Evolutionary conservation across 2,113 vertebrate genomes (phyloP), one percentile per base, ranked within the genome.

Genomic region (human (Homo sapiens)): DNA sequence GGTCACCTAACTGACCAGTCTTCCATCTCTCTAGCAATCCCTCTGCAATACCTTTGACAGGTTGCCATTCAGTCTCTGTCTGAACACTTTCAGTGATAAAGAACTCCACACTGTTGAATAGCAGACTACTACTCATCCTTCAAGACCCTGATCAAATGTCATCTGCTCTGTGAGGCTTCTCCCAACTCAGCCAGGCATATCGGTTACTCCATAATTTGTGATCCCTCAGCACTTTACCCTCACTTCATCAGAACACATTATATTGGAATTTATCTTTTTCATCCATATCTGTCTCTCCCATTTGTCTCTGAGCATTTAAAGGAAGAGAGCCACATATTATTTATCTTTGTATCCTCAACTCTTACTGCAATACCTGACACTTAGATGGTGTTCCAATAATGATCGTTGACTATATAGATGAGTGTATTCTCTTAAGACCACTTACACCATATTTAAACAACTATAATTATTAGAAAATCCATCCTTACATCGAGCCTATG

Each of bases 141-240:
- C 96, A 92, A 92, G 94, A 90, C 40, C 55, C 66, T 6, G 89
- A 85, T 96, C 94, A 4, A 45, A 92, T 94, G 66, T 79, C 96
- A 48, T 11, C 83, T 45, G 76, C 78, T 45, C 64, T 14, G 38
- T 45, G 43, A 87, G 38, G 6, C 70, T 75, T 80, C 79, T 43
- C 40, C 76, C 61, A 55, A 0, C 32, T 55, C 68, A 59, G 52
- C 90, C 8, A 52, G 40, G 75, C 64, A 73, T 85, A 94, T 95
- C 73, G 25, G 18, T 94, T 76, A 81, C 93, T 85, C 20, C 35
- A 2, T 8, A n/a, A 16, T 52, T 59, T 55, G 70, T 11, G 20
- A 59, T 30, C 78, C 22, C 40, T 96, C 93, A 59, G 86, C 90
- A 82, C 90, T 64, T 32, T 5, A 11, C 59, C 64, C 57, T 82